Base-by-base conservation (phyloP, 2,797 vertebrate species). In the Rhadinocentrus ornatus region DNA sequence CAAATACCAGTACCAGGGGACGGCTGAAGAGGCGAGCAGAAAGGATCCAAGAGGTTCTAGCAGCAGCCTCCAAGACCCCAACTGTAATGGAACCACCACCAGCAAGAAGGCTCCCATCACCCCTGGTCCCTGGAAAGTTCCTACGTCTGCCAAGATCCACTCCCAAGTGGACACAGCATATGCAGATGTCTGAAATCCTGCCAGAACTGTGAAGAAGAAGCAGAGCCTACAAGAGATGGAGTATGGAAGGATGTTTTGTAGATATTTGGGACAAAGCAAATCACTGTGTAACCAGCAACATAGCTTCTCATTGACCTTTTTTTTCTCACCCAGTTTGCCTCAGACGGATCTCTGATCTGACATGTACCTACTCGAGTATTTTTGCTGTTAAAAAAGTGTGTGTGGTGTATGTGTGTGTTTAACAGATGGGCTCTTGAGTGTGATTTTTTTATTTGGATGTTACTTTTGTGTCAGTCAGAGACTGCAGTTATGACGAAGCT, bases 71-170 rank as follows among this genome's bases (percentile, higher is more conserved):
- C 90, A 75, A 86, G 94, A 94, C 71, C 89, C 86, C 35, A 70
- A 75, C 71, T 90, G 82, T 78, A 93, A 95, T 1, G 95, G 93
- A 66, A 89, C 81, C 1, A 37, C 80, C 22, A 82, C 84, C 75
- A 85, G 80, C 29, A 95, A 89, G 75, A 97, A 94, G 89, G 91
- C 93, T 71, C 73, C 94, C 1, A 96, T 99, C 81, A 96, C 95
- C 52, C 97, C 97, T 0, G 97, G 98, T 4, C 97, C 97, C 0
- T 99, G 98, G 98, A 98, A 96, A 86, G 96, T 99, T 26, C 97
- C 97, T 6, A 93, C 93, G 35, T 88, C 95, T 1, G 89, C 89
- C 27, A 97, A 93, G 94, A 93, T 94, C 85, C 88, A 93, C 75
- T 92, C 93, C 85, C 92, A 90, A 18, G 85, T 66, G 76, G 93